Conservation (phyloP, 2,888 invertebrate genomes). For the Watsonalla cultraria region DNA sequence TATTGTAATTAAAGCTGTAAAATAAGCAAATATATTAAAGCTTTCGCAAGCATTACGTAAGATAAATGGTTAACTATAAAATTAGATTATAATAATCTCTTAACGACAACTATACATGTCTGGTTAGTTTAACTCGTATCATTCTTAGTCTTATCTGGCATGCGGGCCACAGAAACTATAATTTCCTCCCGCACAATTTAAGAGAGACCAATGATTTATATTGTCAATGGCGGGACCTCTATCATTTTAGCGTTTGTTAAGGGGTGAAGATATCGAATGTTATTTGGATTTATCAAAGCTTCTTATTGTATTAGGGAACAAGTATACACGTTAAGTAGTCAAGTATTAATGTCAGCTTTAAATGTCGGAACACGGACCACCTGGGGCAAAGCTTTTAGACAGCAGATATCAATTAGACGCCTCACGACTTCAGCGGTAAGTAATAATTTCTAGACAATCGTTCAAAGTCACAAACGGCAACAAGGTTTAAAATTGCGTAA, state of each 20-base stretch:
- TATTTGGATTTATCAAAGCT: constrained; percentile 16
- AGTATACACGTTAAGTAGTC: constrained; percentile 20
- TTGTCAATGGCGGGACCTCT: constrained; percentile 39
- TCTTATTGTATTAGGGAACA: constrained; percentile 21
- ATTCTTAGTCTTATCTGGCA: constrained; percentile 51
- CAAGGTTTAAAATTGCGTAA: constrained; percentile 8
- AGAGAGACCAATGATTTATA: constrained; percentile 53
- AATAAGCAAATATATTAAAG: no score
- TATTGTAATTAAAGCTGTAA: no score
- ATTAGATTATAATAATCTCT: constrained; percentile 6
- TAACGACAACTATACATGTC: constrained; percentile 10
- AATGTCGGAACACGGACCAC: constrained; percentile 18
- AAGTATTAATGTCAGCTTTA: constrained; percentile 23
- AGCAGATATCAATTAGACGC: constrained; percentile 9
- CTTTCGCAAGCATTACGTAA: no score
- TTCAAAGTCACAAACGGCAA: not conserved
- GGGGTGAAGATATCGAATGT: constrained; percentile 14
- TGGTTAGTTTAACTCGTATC: constrained; percentile 33
- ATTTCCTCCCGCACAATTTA: constrained; percentile 56
- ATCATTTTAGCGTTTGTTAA: constrained; percentile 33
- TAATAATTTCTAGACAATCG: constrained; percentile 6
- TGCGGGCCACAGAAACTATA: constrained; percentile 69
- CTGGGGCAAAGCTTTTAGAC: constrained; percentile 10
- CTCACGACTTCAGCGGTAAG: constrained; percentile 1
- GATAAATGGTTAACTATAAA: not conserved